Evolutionary conservation across 2,797 vertebrate genomes (phyloP).

Genomic region (Manis pentadactyla): DNA sequence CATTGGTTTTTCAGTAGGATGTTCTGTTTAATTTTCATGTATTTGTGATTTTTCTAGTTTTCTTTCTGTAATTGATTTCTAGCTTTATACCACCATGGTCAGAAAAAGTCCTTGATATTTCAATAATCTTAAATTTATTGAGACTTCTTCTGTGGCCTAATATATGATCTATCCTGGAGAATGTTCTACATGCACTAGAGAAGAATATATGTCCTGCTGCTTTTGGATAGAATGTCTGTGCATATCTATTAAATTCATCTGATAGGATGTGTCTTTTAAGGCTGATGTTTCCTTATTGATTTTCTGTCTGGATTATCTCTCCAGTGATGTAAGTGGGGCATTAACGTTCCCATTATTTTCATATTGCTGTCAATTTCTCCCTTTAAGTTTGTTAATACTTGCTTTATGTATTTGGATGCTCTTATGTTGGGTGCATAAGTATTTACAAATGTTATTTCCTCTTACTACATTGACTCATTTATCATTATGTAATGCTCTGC

Average conservation of each 20-base stretch:
- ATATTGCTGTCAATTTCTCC: neutral
- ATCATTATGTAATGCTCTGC: neutral
- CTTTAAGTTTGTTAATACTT: neutral
- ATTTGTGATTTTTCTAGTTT: neutral
- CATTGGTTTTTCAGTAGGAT: neutral
- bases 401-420: neutral
- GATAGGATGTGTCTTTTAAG: neutral
- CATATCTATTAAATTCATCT: neutral
- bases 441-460: neutral
- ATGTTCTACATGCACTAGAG: neutral
- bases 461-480: neutral
- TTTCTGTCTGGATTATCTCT: neutral
- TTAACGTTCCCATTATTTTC: neutral
- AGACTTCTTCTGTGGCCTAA: neutral
- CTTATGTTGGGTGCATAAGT: neutral
- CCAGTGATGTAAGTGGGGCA: neutral
- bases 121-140: neutral
- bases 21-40: neutral
- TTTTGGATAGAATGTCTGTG: neutral
- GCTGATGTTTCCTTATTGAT: neutral
- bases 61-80: neutral
- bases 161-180: neutral
- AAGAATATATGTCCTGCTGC: neutral
- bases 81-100: neutral
- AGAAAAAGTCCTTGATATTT: neutral